Percentiles rank a stretch among this genome's conserved stretches.
These are phyloP conservation scores for Psilopsiagon aurifrons DNA, from an alignment of 2,113 vertebrate species.

Conservation along the genomic window DNA sequence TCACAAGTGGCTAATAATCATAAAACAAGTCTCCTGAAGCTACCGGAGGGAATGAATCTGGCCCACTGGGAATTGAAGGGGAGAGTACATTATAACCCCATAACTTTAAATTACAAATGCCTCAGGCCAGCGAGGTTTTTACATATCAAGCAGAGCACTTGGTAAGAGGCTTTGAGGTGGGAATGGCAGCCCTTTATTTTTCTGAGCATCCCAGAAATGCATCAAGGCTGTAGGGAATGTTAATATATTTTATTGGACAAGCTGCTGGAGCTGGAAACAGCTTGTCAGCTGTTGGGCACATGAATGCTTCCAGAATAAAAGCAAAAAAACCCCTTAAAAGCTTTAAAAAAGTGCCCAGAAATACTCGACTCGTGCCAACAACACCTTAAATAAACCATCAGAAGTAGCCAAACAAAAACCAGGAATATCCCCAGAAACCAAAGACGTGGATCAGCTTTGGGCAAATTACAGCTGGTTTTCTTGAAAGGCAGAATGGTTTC, in stretches of 20 bases:
- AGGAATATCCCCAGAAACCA: conserved; percentile 6
- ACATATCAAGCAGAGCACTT: not conserved
- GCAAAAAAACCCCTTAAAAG: not conserved
- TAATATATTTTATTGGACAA: conserved; percentile 52
- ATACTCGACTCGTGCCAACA: not conserved
- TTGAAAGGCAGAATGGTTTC: not conserved
- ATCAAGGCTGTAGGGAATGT: not conserved
- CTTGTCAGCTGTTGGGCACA: conserved; percentile 2
- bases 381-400: conserved; percentile 36
- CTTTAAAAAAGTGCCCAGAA: conserved; percentile 19
- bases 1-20: not conserved
- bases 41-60: not conserved
- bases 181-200: not conserved
- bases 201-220: conserved; percentile 23
- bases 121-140: not conserved
- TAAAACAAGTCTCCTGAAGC: not conserved
- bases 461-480: not conserved
- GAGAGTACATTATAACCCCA: not conserved
- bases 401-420: not conserved
- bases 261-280: not conserved
- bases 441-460: not conserved
- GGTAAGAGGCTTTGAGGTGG: not conserved
- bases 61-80: not conserved
- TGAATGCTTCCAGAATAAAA: not conserved
- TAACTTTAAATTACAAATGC: not conserved